Conservation (phyloP, 2,888 invertebrate species). For the Drosophila flavopinicola region DNA sequence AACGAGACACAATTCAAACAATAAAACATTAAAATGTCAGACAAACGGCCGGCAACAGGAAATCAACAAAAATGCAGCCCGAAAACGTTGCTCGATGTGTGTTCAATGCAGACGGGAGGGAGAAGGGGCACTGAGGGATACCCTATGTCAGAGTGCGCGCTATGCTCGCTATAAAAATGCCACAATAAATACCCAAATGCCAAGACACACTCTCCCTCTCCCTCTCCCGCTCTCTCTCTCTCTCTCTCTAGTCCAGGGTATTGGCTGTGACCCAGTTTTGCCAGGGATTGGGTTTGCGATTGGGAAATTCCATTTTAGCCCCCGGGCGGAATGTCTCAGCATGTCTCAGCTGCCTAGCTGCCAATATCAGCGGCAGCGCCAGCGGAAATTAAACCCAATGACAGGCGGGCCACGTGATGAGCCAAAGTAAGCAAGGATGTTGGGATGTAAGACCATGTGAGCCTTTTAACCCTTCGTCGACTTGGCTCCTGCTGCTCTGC, state of each 20-base stretch:
- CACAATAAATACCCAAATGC: constrained; percentile 75
- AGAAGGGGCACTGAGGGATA: background rate
- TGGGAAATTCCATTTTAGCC: constrained; percentile 66
- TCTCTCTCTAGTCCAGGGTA: constrained; percentile 43
- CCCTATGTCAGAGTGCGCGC: constrained; percentile 33
- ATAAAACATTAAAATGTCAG: constrained; percentile 70
- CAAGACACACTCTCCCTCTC: constrained; percentile 62
- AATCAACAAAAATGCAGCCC: constrained; percentile 63
- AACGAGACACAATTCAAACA: constrained; percentile 58
- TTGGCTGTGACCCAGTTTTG: constrained; percentile 48
- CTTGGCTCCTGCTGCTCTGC: constrained; percentile 27
- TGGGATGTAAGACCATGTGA: constrained; percentile 43
- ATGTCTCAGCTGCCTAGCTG: constrained; percentile 41
- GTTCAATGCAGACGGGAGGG: constrained; percentile 35
- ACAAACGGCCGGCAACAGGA: constrained; percentile 49
- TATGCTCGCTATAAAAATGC: constrained; percentile 69
- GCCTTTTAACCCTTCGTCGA: constrained; percentile 70
- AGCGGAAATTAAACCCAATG: constrained; percentile 77
- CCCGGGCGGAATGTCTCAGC: constrained; percentile 46
- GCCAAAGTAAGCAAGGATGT: constrained; percentile 29
- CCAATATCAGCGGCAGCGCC: constrained; percentile 59
- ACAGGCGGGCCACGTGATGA: constrained; percentile 64
- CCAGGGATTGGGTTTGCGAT: background rate
- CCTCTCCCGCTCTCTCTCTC: no score
- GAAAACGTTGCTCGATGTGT: constrained; percentile 57